phyloP scores from a whole-genome alignment of 30 jellyfish, hydroid and myxozoan genomes.

The Catostylus mosaicus region DNA sequence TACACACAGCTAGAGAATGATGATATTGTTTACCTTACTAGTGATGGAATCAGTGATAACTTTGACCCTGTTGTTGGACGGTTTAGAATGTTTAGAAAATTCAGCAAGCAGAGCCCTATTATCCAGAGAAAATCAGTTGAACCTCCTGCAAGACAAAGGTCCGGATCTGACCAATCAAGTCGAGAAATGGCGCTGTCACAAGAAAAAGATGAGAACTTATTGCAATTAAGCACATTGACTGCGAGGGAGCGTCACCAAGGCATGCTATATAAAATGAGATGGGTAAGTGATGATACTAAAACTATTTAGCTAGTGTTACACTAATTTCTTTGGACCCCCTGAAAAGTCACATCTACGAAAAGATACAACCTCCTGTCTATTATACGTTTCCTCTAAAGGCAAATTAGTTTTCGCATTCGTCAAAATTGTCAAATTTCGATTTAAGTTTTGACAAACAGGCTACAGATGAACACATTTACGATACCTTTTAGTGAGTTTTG shows the following conservation, averaged over 20 bases:
- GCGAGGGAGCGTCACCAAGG: slow-evolving; percentile 88
- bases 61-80: slow-evolving; percentile 89
- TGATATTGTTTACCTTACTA: slow-evolving; percentile 78
- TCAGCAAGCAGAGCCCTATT: slow-evolving; percentile 22
- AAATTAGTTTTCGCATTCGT: too few relatives aligned
- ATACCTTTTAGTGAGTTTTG: too few relatives aligned
- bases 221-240: slow-evolving; percentile 17
- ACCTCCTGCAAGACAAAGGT: background rate
- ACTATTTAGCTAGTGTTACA: too few relatives aligned
- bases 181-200: background rate
- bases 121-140: background rate
- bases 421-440: too few relatives aligned
- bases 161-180: slow-evolving; percentile 25
- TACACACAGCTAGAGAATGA: slow-evolving; percentile 69
- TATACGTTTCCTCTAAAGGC: too few relatives aligned
- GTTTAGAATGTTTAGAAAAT: slow-evolving; percentile 17
- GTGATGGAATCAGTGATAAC: slow-evolving; percentile 95
- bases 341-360: too few relatives aligned
- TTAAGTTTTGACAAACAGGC: too few relatives aligned
- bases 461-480: too few relatives aligned
- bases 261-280: slow-evolving; percentile 74
- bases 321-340: too few relatives aligned
- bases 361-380: too few relatives aligned
- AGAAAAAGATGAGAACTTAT: background rate
- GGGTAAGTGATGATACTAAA: slow-evolving; percentile 52